Conservation (phyloP, 2,888 invertebrate species). For the Lepidocyrtinus sp. region DNA sequence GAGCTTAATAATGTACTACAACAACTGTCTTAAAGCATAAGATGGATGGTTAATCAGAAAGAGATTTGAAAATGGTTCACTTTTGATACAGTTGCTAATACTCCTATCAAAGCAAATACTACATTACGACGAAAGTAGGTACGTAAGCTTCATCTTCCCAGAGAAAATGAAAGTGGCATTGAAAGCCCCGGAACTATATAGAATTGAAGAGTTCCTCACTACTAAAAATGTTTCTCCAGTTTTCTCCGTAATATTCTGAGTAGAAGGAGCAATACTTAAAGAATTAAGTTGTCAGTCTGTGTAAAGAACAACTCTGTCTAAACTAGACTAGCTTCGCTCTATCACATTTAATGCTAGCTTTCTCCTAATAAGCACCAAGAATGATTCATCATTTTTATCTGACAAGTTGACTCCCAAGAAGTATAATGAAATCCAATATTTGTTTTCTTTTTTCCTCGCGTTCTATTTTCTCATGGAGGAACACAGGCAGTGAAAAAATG, state of each 20-base stretch:
- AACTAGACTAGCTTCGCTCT: not conserved
- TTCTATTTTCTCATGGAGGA: not conserved
- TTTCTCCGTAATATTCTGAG: not conserved
- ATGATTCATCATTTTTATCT: conserved; percentile 55
- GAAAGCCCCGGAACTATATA: not conserved
- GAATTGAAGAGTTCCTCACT: too few species aligned
- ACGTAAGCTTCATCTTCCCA: not conserved
- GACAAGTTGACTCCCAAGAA: conserved; percentile 39
- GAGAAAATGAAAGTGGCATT: not conserved
- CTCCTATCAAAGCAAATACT: not conserved
- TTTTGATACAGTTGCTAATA: not conserved
- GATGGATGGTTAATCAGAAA: not conserved
- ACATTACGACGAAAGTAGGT: not conserved
- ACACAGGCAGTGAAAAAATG: too few species aligned
- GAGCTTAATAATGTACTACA: too few species aligned
- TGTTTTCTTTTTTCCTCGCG: conserved; percentile 17
- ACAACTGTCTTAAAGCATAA: not conserved
- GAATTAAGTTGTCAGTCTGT: conserved; percentile 52
- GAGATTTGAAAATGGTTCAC: not conserved
- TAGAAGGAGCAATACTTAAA: conserved; percentile 9
- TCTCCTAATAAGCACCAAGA: conserved; percentile 29
- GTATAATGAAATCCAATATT: conserved; percentile 36
- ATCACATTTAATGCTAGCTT: conserved; percentile 33
- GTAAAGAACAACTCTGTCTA: conserved; percentile 15
- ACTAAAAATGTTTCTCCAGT: too few species aligned